Conservation (phyloP, 2,888 invertebrate genomes). For the Poecilus cupreus region DNA sequence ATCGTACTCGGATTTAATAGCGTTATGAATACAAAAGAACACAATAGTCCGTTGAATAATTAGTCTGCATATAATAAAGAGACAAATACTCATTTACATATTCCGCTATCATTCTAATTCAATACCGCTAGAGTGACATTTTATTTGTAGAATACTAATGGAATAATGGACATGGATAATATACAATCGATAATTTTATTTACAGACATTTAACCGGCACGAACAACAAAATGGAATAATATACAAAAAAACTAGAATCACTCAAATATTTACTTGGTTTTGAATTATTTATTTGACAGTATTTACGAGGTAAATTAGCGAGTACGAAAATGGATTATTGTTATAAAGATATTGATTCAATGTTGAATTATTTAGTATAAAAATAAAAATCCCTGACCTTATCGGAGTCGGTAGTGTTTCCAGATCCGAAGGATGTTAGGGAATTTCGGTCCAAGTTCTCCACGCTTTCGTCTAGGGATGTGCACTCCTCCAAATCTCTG, state of each 20-base stretch:
- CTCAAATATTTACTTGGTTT: neutral
- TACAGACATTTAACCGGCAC: neutral
- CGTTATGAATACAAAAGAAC: neutral
- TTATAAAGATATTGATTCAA: neutral
- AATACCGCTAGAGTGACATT: constrained; percentile 1
- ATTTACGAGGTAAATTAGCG: too few relatives aligned
- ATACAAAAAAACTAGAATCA: neutral
- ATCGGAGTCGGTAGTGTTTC: constrained; percentile 95
- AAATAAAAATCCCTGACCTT: constrained; percentile 81
- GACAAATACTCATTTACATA: constrained; percentile 44
- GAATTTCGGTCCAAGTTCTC: constrained; percentile 92
- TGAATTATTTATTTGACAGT: neutral
- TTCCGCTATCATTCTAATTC: constrained; percentile 40
- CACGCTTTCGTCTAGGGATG: constrained; percentile 87
- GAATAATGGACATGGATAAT: constrained; percentile 9
- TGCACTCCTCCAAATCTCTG: constrained; percentile 92
- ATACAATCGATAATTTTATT: constrained; percentile 38
- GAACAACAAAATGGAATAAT: neutral
- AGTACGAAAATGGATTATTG: too few relatives aligned
- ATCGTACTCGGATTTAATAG: too few relatives aligned
- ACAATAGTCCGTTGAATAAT: constrained; percentile 25
- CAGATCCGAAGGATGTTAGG: constrained; percentile 92
- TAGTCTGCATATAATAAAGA: constrained; percentile 19
- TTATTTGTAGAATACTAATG: constrained; percentile 44
- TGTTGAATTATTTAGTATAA: neutral